These are phyloP conservation scores for Ptychobarbus kaznakovi DNA, from an alignment of 2,797 vertebrate species.

Conservation along the genomic window DNA sequence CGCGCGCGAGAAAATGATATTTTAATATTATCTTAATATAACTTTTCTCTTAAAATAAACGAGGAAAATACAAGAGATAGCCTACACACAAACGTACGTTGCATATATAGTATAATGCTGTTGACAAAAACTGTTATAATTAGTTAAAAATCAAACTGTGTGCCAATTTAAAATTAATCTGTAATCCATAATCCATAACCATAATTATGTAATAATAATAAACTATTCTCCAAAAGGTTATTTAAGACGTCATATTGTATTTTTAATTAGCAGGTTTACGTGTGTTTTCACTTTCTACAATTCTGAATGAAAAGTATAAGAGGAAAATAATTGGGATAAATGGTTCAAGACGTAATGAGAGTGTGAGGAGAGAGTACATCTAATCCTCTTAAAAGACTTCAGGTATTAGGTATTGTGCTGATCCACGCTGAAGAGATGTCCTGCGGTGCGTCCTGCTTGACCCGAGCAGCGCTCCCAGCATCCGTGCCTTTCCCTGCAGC, in stretches of 20 bases:
- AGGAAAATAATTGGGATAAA: slow-evolving; percentile 58
- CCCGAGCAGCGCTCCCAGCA: slow-evolving; percentile 71
- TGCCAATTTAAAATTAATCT: not conserved
- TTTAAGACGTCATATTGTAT: not conserved
- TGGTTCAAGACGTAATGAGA: slow-evolving; percentile 75
- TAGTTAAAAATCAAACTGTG: not conserved
- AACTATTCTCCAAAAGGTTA: not conserved
- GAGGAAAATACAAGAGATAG: not conserved
- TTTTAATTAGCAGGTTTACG: not conserved
- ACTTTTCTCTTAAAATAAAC: not conserved
- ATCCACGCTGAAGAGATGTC: slow-evolving; percentile 84
- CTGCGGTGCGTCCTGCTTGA: slow-evolving; percentile 77
- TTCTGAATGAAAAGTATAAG: slow-evolving; percentile 33
- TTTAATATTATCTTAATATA: not conserved
- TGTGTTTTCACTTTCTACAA: not conserved
- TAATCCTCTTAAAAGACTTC: slow-evolving; percentile 92
- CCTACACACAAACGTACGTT: not conserved
- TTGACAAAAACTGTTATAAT: not conserved
- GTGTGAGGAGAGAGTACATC: slow-evolving; percentile 70
- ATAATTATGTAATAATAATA: not conserved
- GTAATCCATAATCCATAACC: not conserved
- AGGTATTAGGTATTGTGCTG: slow-evolving; percentile 90
- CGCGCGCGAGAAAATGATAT: not conserved
- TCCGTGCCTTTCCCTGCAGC: slow-evolving; percentile 67
- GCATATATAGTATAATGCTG: not conserved